Conservation (phyloP, 2,888 invertebrate species). For the Amitus sp. region DNA sequence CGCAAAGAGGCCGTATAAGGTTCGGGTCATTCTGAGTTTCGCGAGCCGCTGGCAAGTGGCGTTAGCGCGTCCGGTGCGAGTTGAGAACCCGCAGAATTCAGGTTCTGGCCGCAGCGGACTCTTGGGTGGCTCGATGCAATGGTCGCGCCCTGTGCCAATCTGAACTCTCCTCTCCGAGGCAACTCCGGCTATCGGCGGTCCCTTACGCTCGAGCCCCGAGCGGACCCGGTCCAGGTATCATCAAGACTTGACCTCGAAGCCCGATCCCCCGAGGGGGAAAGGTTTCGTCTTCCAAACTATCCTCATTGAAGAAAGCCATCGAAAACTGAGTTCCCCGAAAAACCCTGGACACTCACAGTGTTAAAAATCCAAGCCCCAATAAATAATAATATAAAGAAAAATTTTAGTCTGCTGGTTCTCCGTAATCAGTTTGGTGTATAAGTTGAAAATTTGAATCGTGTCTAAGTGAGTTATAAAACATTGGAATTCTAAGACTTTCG, state of each 20-base stretch:
- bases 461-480: too few species aligned
- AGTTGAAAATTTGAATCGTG: too few species aligned
- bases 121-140: conserved; percentile 56
- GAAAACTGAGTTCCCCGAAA: neutral
- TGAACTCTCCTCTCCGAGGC: conserved; percentile 48
- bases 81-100: conserved; percentile 63
- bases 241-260: conserved; percentile 32
- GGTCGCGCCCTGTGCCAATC: conserved; percentile 55
- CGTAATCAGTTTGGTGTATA: too few species aligned
- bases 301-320: neutral
- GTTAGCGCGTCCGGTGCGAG: conserved; percentile 17
- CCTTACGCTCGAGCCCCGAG: conserved; percentile 23
- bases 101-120: conserved; percentile 58
- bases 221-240: conserved; percentile 22
- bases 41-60: conserved; percentile 17
- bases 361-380: too few species aligned
- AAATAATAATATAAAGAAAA: too few species aligned
- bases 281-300: conserved; percentile 2
- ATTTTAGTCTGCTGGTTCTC: too few species aligned
- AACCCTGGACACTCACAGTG: neutral
- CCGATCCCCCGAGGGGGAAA: neutral
- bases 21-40: conserved; percentile 43
- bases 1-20: conserved; percentile 48
- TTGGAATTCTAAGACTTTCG: too few species aligned
- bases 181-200: conserved; percentile 35